Evolutionary conservation across 1,140 invertebrate species (phyloP).

Genomic region (Carcinoscorpius rotundicauda): DNA sequence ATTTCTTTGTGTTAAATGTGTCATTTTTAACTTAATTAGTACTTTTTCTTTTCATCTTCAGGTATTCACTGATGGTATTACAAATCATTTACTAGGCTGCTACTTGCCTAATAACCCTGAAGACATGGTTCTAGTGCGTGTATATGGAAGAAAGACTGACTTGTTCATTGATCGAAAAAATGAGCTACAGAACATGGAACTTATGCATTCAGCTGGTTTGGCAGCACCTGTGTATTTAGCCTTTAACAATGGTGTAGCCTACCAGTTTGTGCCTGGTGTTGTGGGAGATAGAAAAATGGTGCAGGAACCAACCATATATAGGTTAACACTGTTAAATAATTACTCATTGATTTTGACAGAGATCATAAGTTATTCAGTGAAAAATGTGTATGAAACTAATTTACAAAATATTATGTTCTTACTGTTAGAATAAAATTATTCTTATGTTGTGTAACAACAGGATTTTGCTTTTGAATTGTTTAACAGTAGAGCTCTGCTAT

Average conservation of each 20-base stretch:
- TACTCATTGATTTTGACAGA: too few relatives aligned
- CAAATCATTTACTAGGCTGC: conserved; percentile 81
- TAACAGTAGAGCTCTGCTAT: too few relatives aligned
- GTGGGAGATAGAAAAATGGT: conserved; percentile 59
- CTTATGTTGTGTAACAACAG: too few relatives aligned
- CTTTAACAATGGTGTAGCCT: conserved; percentile 88
- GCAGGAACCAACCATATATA: conserved; percentile 46
- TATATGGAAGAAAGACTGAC: conserved; percentile 91
- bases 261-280: conserved; percentile 76
- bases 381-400: background rate
- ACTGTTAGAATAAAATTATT: too few relatives aligned
- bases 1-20: too few relatives aligned
- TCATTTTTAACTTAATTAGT: too few relatives aligned
- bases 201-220: conserved; percentile 57
- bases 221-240: conserved; percentile 77
- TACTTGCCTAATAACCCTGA: conserved; percentile 42
- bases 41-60: conserved; percentile 32
- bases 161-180: conserved; percentile 76
- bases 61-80: conserved; percentile 90
- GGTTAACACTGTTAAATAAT: background rate
- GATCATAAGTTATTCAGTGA: too few relatives aligned
- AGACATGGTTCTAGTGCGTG: conserved; percentile 68
- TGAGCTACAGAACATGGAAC: conserved; percentile 56
- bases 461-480: too few relatives aligned
- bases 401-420: background rate